Evolutionary conservation across 2,797 vertebrate genomes (phyloP), one percentile per base, ranked within the genome.

Genomic region (Gallinago nigripennis): DNA sequence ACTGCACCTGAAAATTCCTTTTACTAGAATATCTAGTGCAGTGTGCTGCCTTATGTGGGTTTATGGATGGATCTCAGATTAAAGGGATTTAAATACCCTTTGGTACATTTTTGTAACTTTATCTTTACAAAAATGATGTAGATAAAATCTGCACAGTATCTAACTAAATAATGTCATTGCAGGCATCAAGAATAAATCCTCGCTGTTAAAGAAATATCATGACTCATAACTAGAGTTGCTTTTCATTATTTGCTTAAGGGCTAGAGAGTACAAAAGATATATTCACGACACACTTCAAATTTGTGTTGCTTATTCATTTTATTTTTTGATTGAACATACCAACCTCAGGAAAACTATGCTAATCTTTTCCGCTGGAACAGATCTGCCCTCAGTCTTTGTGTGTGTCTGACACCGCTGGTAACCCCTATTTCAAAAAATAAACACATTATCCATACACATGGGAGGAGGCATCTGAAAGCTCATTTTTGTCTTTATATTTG

Each of bases 221-320:
- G 91, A 95, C 82, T 95, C 96, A 97, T 92, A 96, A 68, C 88
- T 50, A 57, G 80, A 82, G 78, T 69, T 94, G 57, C 82, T 94
- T 94, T 93, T 96, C 81, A 85, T 90, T 96, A 86, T 84, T 96
- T 96, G 93, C 89, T 96, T 84, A 94, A 86, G 82, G 90, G 56
- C 70, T 95, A 50, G 35, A 79, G 58, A 76, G 31, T 82, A 94
- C 70, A 92, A 71, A 88, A 91, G 85, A 80, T 69, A 41, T 48
- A 84, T 84, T 81, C 85, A 90, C 35, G 66, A 90, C 85, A 92
- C 60, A 84, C 66, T 94, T 94, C 80, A 94, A 73, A 82, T 90
- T 90, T 6, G 1, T 80, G 39, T 79, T 91, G 51, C 87, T 88
- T 95, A 88, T 88, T 80, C 37, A 46, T 94, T 92, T 94, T 84